Base-by-base conservation (phyloP, 2,888 invertebrate genomes). In the Pyrochroa serraticornis region DNA sequence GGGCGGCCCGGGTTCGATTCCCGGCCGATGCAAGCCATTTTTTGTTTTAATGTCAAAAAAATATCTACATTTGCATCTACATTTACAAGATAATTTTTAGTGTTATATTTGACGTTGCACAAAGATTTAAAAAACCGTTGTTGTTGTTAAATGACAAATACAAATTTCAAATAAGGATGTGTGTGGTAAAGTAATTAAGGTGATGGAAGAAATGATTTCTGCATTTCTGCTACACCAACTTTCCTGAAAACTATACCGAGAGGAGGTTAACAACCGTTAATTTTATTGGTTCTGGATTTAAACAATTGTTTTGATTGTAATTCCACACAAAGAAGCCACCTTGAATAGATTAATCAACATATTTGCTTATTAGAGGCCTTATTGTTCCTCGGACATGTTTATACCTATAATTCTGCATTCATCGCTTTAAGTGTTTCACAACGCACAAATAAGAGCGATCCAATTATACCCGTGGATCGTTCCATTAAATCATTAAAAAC, bases 1-100 rank as follows among this genome's bases (percentile, higher is more conserved):
- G 80, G 81, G 81, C 81, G 81, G 79, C 80, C 81, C 82, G 81
- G 81, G 81, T 82, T 81, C 81, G 81, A 81, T 81, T 82, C 81
- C 82, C 81, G 81, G 81, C 80, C 80, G 81, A 78, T 78, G 77
- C 78, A 78, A 30, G 22, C 22, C n/a, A n/a, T n/a, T n/a, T n/a
- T n/a, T n/a, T n/a, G n/a, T n/a, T n/a, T n/a, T n/a, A n/a, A n/a
- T n/a, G n/a, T n/a, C n/a, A n/a, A n/a, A n/a, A n/a, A n/a, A n/a
- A n/a, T n/a, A n/a, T n/a, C n/a, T n/a, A n/a, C n/a, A n/a, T n/a
- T n/a, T n/a, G n/a, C n/a, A n/a, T n/a, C n/a, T n/a, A n/a, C n/a
- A n/a, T n/a, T n/a, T n/a, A n/a, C n/a, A n/a, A 22, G 22, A 3
- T 22, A 22, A 22, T 22, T 22, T 22, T 5, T 5, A 22, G 5